These are phyloP conservation scores for Anthopleura sola DNA, from an alignment of 64 coral and sea anemone genomes.

Conservation along the genomic window DNA sequence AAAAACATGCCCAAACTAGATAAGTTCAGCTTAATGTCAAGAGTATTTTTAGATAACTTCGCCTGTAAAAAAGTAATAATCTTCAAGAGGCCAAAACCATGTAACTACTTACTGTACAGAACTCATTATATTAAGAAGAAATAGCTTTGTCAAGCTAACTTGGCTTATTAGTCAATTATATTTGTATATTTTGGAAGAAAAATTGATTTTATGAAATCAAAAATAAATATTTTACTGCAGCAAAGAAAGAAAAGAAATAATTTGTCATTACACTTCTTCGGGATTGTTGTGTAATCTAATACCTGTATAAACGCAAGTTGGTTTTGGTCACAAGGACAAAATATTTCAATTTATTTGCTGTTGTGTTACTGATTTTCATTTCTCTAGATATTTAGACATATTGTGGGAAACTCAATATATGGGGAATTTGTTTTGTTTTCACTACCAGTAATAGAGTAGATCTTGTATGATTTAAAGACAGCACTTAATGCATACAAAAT, in stretches of 20 bases:
- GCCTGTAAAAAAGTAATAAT: not conserved
- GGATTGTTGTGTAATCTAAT: too few species aligned
- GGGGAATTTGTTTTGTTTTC: too few species aligned
- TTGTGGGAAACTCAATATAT: too few species aligned
- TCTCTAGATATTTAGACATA: too few species aligned
- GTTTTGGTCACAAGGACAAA: too few species aligned
- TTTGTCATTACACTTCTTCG: not conserved
- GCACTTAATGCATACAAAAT: too few species aligned
- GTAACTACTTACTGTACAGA: not conserved
- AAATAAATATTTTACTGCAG: not conserved
- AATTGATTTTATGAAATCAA: conserved; percentile 16
- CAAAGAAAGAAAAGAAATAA: not conserved
- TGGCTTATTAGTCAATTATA: not conserved
- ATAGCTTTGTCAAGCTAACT: not conserved
- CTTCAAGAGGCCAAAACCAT: not conserved
- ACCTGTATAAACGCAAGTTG: too few species aligned
- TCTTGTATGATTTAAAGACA: too few species aligned
- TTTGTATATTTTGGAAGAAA: conserved; percentile 5
- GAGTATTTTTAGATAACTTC: not conserved
- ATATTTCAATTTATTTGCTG: too few species aligned
- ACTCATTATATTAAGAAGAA: not conserved
- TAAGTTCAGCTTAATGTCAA: not conserved
- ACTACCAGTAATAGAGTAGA: too few species aligned
- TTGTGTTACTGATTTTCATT: too few species aligned
- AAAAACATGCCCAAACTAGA: not conserved